Conservation (phyloP, 2,113 vertebrate species). For the Nerophis ophidion region DNA sequence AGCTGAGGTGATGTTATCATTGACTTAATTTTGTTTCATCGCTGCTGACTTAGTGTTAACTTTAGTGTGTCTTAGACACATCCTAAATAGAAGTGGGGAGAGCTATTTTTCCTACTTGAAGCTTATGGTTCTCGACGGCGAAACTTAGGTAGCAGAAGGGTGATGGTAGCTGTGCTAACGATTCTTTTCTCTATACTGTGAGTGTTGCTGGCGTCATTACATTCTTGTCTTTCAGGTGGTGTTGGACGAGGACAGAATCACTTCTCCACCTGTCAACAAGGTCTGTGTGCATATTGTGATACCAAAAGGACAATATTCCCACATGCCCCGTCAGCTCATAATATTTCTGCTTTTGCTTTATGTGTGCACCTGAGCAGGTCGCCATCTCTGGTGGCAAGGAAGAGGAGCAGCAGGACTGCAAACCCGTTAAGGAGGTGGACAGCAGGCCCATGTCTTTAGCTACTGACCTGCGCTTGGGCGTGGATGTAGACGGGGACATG, state of each 20-base stretch:
- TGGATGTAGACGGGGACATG: constrained; percentile 55
- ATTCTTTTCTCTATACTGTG: neutral
- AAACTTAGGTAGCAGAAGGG: too few species aligned
- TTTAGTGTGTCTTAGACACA: too few species aligned
- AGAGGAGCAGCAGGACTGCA: constrained; percentile 34
- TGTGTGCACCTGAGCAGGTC: neutral
- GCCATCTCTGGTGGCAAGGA: constrained; percentile 10
- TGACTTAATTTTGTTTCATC: too few species aligned
- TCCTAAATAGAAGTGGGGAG: too few species aligned
- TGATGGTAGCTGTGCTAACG: too few species aligned
- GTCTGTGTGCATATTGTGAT: constrained; percentile 26
- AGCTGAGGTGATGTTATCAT: constrained; percentile 59
- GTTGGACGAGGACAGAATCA: constrained; percentile 36
- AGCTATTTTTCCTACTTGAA: too few species aligned
- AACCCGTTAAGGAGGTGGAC: neutral
- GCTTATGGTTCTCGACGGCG: too few species aligned
- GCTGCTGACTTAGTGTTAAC: too few species aligned
- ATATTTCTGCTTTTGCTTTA: neutral
- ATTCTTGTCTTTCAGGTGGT: constrained; percentile 48
- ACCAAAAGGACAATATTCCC: neutral
- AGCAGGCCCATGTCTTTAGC: too few species aligned
- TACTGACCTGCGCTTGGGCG: neutral
- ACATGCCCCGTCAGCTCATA: too few species aligned
- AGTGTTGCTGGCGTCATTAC: neutral
- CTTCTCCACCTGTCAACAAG: constrained; percentile 45